A percentile compares a stretch with the other conserved stretches of the same genome.
phyloP scores from a whole-genome alignment of 1,140 invertebrate species.

The Subanguina moxae region DNA sequence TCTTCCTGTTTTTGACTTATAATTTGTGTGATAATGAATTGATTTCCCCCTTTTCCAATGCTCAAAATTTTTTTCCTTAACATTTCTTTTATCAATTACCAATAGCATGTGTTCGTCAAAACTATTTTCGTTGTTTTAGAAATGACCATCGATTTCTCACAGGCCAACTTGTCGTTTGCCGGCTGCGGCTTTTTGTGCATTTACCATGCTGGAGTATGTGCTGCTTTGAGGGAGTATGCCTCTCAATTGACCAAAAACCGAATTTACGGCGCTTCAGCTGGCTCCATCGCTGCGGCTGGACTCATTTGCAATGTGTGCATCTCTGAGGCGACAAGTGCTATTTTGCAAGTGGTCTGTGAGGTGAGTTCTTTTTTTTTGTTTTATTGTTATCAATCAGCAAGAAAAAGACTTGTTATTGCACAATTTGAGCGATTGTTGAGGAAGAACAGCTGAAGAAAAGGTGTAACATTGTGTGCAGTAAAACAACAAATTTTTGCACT shows the following conservation, averaged over 20 bases:
- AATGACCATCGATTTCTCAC: constrained; percentile 15
- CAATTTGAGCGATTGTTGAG: too few species aligned
- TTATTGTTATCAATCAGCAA: too few species aligned
- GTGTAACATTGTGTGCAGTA: too few species aligned
- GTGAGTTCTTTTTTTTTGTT: constrained; percentile 17
- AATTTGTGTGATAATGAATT: too few species aligned
- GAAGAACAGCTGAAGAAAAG: too few species aligned
- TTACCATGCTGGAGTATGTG: constrained; percentile 73
- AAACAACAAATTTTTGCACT: too few species aligned
- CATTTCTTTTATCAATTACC: too few species aligned
- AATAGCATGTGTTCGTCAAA: too few species aligned
- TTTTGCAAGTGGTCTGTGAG: constrained; percentile 52
- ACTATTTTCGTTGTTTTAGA: background rate
- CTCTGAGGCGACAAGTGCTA: constrained; percentile 65
- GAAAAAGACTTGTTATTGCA: too few species aligned
- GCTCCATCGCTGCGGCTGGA: constrained; percentile 86
- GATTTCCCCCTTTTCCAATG: too few species aligned
- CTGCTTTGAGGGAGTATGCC: constrained; percentile 78
- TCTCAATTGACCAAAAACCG: constrained; percentile 87
- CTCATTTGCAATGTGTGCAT: constrained; percentile 85
- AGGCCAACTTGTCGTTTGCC: constrained; percentile 83
- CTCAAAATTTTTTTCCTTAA: too few species aligned
- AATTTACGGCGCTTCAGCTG: constrained; percentile 91
- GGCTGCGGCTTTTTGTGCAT: constrained; percentile 64
- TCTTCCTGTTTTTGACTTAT: too few species aligned